Conservation (phyloP, 2,888 invertebrate species). For the Agrilus cyanescens region DNA sequence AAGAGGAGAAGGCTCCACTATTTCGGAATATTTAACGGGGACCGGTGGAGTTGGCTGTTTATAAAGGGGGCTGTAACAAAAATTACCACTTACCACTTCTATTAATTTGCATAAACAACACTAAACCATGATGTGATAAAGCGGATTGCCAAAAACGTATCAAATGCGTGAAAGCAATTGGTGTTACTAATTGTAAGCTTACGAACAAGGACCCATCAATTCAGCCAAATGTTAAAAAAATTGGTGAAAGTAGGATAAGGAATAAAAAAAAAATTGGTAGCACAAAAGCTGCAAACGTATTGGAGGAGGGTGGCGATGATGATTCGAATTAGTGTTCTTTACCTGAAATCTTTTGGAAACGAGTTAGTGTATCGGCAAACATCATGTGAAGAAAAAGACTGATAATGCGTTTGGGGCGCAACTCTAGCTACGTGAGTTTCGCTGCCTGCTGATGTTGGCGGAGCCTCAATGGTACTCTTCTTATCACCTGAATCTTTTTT, state of each 20-base stretch:
- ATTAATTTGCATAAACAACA: neutral
- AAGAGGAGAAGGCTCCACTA: constrained; percentile 19
- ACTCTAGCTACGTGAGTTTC: constrained; percentile 31
- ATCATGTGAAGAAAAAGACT: constrained; percentile 23
- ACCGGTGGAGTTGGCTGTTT: constrained; percentile 17
- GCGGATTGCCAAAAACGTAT: too few species aligned
- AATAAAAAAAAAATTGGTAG: neutral
- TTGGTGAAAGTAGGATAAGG: too few species aligned
- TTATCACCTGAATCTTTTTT: constrained; percentile 31
- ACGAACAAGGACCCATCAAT: too few species aligned
- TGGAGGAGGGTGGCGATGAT: neutral
- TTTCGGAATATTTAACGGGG: constrained; percentile 32
- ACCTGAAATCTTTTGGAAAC: constrained; percentile 16
- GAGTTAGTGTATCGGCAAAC: constrained; percentile 17
- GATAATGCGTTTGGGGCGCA: constrained; percentile 33
- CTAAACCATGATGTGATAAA: too few species aligned
- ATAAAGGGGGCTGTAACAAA: constrained; percentile 15
- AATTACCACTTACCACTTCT: neutral
- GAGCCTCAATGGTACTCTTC: constrained; percentile 13
- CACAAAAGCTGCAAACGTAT: neutral
- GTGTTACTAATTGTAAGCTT: too few species aligned
- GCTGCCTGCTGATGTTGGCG: constrained; percentile 12
- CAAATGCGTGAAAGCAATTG: too few species aligned
- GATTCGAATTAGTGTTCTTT: constrained; percentile 7
- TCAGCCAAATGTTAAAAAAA: too few species aligned